These are phyloP conservation scores for Nymphalis polychloros DNA, from an alignment of 2,888 invertebrate species.

Conservation along the genomic window DNA sequence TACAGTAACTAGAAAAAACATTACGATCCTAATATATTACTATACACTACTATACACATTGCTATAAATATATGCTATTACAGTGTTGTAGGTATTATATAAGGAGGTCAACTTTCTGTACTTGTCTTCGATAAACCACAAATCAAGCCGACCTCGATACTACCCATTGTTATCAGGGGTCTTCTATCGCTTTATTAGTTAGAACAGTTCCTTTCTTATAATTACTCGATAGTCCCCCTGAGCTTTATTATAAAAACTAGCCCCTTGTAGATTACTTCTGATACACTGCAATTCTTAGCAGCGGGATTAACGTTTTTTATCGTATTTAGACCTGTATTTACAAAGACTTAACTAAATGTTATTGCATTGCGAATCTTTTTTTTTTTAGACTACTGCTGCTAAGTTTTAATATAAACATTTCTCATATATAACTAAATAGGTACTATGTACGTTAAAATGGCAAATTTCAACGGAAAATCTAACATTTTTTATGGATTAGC, in stretches of 20 bases:
- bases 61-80: conserved; percentile 1
- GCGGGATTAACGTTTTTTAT: neutral
- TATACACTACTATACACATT: neutral
- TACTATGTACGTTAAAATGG: too few species aligned
- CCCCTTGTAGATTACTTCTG: neutral
- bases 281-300: neutral
- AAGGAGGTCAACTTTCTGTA: conserved; percentile 22
- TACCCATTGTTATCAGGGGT: conserved; percentile 21
- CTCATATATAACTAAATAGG: too few species aligned
- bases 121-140: conserved; percentile 30
- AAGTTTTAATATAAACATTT: too few species aligned
- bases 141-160: conserved; percentile 25
- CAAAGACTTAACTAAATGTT: neutral
- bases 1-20: too few species aligned
- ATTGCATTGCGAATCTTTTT: too few species aligned
- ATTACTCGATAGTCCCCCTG: conserved; percentile 11
- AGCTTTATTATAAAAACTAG: conserved; percentile 4
- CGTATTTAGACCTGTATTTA: neutral
- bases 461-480: too few species aligned
- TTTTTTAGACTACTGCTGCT: too few species aligned
- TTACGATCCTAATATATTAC: too few species aligned
- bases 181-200: conserved; percentile 19
- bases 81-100: conserved; percentile 1
- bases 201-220: conserved; percentile 20
- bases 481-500: too few species aligned